Evolutionary conservation across 2,797 vertebrate species (phyloP).

Genomic region (Pygocentrus nattereri): DNA sequence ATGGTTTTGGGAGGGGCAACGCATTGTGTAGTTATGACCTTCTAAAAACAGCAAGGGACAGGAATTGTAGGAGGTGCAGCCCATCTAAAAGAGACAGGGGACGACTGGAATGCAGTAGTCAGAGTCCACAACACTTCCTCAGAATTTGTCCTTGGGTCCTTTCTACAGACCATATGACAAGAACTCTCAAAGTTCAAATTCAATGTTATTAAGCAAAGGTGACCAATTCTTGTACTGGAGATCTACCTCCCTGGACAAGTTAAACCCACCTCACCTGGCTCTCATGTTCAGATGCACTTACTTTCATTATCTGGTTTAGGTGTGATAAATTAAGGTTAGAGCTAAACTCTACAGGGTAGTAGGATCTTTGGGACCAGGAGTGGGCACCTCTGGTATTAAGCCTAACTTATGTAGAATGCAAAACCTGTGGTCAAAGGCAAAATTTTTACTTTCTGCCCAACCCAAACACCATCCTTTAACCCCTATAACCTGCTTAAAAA

Average conservation of each 20-base stretch:
- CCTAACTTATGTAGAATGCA: background rate
- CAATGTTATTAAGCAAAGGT: too few relatives aligned
- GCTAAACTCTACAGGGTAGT: too few relatives aligned
- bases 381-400: too few relatives aligned
- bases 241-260: too few relatives aligned
- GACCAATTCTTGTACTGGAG: too few relatives aligned
- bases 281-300: too few relatives aligned
- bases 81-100: background rate
- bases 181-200: background rate
- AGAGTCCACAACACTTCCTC: background rate
- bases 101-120: too few relatives aligned
- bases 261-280: too few relatives aligned
- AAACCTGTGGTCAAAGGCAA: background rate
- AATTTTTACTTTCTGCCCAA: background rate
- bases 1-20: background rate
- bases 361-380: too few relatives aligned
- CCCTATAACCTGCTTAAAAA: background rate
- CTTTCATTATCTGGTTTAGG: too few relatives aligned
- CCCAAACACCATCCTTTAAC: background rate
- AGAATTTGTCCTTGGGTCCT: too few relatives aligned
- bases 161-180: background rate
- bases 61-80: background rate
- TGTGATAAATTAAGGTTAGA: too few relatives aligned
- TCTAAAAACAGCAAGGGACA: background rate
- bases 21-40: slow-evolving; percentile 8